Conservation (phyloP, 2,888 invertebrate species). For the Thereva unica region DNA sequence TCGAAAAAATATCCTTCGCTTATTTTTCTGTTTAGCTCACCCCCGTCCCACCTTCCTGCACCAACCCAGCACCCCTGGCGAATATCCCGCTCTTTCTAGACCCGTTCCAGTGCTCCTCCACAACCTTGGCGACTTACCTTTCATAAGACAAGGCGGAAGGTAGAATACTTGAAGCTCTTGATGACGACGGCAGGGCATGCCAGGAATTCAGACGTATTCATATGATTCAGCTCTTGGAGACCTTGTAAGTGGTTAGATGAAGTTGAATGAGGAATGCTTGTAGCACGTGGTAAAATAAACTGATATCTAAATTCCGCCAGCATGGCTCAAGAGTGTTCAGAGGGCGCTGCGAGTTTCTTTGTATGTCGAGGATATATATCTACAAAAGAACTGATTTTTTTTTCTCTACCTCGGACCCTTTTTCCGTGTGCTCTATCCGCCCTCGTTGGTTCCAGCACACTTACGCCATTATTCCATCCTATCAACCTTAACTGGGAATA, state of each 20-base stretch:
- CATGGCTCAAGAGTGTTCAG: background rate
- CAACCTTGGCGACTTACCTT: background rate
- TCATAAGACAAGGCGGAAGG: constrained; percentile 11
- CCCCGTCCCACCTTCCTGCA: too few species aligned
- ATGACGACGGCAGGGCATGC: constrained; percentile 19
- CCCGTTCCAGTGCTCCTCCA: too few species aligned
- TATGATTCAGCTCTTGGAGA: constrained; percentile 12
- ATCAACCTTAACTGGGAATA: constrained; percentile 21
- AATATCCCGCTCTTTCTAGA: too few species aligned
- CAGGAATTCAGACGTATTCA: constrained; percentile 17
- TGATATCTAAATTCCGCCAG: constrained; percentile 25
- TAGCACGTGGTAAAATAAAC: constrained; percentile 31
- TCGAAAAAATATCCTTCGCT: background rate
- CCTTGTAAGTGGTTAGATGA: constrained; percentile 29
- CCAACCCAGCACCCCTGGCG: too few species aligned
- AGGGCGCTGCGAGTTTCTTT: background rate
- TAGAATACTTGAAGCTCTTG: constrained; percentile 10
- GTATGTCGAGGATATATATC: background rate
- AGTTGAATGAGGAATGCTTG: constrained; percentile 29
- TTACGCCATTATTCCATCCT: constrained; percentile 19
- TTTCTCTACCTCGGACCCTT: background rate
- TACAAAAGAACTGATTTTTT: constrained; percentile 18
- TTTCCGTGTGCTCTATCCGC: background rate
- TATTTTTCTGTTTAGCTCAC: background rate
- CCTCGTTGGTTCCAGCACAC: constrained; percentile 1